Evolutionary conservation across 2,113 vertebrate genomes (phyloP).

Genomic region (Xenopus tropicalis): DNA sequence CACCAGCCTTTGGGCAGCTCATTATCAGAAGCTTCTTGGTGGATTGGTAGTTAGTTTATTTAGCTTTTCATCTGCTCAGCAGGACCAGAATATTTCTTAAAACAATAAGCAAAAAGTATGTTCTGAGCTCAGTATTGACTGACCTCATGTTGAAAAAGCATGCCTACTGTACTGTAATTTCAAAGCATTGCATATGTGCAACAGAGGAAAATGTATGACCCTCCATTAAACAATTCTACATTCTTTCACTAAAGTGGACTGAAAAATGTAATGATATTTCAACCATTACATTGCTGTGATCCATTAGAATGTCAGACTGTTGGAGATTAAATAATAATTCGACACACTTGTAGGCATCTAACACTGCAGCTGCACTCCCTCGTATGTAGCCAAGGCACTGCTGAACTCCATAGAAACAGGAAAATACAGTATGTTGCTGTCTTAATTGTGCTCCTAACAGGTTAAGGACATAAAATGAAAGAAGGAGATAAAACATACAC

Average conservation of each 20-base stretch:
- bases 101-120: too few species aligned
- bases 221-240: too few species aligned
- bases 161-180: too few species aligned
- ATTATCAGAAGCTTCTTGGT: too few species aligned
- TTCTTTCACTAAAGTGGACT: background rate
- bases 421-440: constrained; percentile 40
- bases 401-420: constrained; percentile 65
- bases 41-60: too few species aligned
- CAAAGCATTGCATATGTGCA: too few species aligned
- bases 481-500: constrained; percentile 27
- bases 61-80: too few species aligned
- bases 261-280: constrained; percentile 18
- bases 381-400: constrained; percentile 56
- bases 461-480: constrained; percentile 39
- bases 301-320: constrained; percentile 15
- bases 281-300: background rate
- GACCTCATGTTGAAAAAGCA: too few species aligned
- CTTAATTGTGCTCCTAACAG: constrained; percentile 42
- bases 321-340: constrained; percentile 19
- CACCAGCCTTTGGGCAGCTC: too few species aligned
- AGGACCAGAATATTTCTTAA: too few species aligned
- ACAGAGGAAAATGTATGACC: too few species aligned
- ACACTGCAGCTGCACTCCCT: constrained; percentile 58
- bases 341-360: constrained; percentile 42
- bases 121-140: too few species aligned